These are phyloP conservation scores for Palloptera scutellata DNA, from an alignment of 2,888 invertebrate species.

Conservation along the genomic window DNA sequence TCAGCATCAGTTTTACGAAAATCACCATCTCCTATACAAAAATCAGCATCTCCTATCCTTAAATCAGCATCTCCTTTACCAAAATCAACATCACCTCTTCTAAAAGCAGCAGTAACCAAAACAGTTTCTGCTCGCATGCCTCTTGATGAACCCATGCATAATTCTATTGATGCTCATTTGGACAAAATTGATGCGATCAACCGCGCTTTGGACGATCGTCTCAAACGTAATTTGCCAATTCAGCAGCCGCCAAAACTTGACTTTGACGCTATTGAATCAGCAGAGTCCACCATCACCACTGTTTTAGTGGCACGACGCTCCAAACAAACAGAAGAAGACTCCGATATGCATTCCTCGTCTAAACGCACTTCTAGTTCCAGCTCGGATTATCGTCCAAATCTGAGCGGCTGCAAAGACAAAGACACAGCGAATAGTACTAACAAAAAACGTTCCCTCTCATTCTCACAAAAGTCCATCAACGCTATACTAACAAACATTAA, in stretches of 20 bases:
- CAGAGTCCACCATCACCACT: conserved; percentile 36
- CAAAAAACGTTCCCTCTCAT: conserved; percentile 62
- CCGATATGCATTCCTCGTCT: conserved; percentile 39
- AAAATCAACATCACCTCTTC: neutral
- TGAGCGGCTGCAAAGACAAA: conserved; percentile 37
- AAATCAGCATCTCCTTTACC: neutral
- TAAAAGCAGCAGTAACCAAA: neutral
- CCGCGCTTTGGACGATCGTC: conserved; percentile 58
- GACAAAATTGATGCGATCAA: conserved; percentile 62
- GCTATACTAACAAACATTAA: conserved; percentile 58
- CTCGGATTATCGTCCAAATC: conserved; percentile 53
- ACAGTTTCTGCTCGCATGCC: no score
- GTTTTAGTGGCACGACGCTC: conserved; percentile 16
- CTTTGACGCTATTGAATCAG: conserved; percentile 55
- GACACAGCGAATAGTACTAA: conserved; percentile 19
- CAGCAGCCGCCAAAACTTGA: conserved; percentile 40
- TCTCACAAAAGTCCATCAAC: conserved; percentile 62
- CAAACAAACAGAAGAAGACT: conserved; percentile 33
- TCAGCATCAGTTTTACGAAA: neutral
- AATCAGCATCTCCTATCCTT: no score
- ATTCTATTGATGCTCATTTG: conserved; percentile 61
- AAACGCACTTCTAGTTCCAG: conserved; percentile 58
- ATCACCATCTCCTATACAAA: neutral
- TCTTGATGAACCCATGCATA: conserved; percentile 43
- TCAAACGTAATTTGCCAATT: conserved; percentile 55